A percentile compares a stretch with the other conserved stretches of the same genome.
Evolutionary conservation across 2,113 vertebrate species (phyloP).

Genomic region (Corythaixoides concolor): DNA sequence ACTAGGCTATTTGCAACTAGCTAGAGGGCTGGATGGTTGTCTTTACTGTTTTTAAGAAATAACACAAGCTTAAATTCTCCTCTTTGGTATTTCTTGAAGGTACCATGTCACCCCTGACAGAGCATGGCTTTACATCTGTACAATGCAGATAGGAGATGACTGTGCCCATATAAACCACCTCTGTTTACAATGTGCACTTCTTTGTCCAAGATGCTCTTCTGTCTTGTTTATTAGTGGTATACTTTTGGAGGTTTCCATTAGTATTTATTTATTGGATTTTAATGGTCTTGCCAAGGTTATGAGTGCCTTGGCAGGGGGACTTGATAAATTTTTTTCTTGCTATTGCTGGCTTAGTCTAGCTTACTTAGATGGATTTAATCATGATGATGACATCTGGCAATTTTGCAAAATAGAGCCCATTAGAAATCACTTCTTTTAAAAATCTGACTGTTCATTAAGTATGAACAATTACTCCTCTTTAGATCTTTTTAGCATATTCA

Average conservation of each 20-base stretch:
- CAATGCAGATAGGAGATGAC: background rate
- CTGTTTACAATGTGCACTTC: background rate
- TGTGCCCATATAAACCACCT: background rate
- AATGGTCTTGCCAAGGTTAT: background rate
- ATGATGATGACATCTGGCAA: slow-evolving; percentile 13
- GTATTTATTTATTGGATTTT: background rate
- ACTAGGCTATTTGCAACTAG: background rate
- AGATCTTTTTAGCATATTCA: slow-evolving; percentile 24
- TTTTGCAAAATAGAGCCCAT: slow-evolving; percentile 3
- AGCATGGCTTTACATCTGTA: background rate
- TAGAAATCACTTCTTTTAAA: background rate
- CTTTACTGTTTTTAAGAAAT: background rate
- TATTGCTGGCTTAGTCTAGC: background rate
- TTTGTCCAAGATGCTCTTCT: background rate
- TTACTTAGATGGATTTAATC: background rate
- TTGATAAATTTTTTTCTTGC: background rate
- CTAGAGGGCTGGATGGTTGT: background rate
- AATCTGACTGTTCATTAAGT: slow-evolving; percentile 12
- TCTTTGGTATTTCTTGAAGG: background rate
- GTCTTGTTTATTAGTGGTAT: background rate
- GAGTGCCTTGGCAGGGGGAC: background rate
- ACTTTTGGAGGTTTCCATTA: background rate
- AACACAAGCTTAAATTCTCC: background rate
- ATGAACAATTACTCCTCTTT: background rate
- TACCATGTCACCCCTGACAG: background rate